A percentile compares a stretch with the other conserved stretches of the same genome.
phyloP scores from a whole-genome alignment of 1,140 invertebrate genomes.

The Neodiprion virginianus region DNA sequence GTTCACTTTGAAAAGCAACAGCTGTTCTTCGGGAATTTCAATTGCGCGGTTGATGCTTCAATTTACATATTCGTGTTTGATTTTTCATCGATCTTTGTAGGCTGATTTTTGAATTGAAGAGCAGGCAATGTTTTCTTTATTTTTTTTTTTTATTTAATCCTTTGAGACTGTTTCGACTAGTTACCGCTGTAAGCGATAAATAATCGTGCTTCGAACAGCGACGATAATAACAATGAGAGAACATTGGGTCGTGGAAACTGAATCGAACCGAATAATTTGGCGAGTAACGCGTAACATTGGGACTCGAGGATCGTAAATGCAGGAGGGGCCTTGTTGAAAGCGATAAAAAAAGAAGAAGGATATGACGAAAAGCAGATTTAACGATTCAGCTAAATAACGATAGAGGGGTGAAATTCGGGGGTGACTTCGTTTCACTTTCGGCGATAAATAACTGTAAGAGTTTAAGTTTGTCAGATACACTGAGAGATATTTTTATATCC shows the following conservation, averaged over 20 bases:
- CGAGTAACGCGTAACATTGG: slow-evolving; percentile 4
- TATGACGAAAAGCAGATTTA: neutral
- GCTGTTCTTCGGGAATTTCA: too few species aligned
- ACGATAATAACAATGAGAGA: too few species aligned
- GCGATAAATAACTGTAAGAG: neutral
- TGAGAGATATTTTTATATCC: too few species aligned
- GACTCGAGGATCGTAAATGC: neutral
- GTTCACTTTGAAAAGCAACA: too few species aligned
- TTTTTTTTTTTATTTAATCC: too few species aligned
- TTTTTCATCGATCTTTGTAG: too few species aligned
- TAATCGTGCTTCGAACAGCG: neutral
- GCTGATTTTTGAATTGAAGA: too few species aligned
- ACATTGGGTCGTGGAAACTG: neutral
- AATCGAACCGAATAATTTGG: neutral
- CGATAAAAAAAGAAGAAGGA: neutral
- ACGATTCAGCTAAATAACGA: neutral
- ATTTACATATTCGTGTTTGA: too few species aligned
- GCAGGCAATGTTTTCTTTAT: too few species aligned
- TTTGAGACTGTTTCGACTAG: too few species aligned
- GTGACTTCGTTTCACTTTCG: neutral
- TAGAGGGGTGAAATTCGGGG: neutral
- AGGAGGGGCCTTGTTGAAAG: neutral
- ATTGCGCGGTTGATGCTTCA: too few species aligned
- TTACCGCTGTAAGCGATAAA: neutral
- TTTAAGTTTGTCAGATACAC: too few species aligned